Percentiles rank a stretch among this genome's conserved stretches.
Evolutionary conservation across 2,113 vertebrate species (phyloP).

Genomic region (Atractosteus spatula): DNA sequence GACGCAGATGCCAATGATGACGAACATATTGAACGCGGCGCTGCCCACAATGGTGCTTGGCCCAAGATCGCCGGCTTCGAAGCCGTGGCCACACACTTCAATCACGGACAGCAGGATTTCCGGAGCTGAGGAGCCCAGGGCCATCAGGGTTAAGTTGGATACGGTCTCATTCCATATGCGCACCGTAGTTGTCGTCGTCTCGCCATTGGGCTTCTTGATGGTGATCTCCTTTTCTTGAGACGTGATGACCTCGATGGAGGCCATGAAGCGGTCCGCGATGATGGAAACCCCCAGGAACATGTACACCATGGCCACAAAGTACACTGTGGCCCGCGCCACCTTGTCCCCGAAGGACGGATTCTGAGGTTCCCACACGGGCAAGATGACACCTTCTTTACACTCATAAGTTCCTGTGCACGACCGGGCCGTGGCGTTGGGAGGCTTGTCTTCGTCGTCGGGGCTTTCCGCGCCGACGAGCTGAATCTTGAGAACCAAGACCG

Average conservation of each 20-base stretch:
- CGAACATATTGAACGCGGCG: slow-evolving; percentile 97
- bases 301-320: slow-evolving; percentile 88
- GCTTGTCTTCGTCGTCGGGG: slow-evolving; percentile 43
- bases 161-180: slow-evolving; percentile 97
- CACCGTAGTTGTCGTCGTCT: slow-evolving; percentile 86
- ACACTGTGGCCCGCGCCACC: slow-evolving; percentile 87
- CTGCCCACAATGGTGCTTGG: slow-evolving; percentile 98
- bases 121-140: slow-evolving; percentile 89
- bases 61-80: slow-evolving; percentile 83
- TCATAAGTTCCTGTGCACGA: slow-evolving; percentile 70
- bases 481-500: slow-evolving; percentile 55
- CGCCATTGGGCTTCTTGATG: slow-evolving; percentile 88
- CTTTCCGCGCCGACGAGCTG: slow-evolving; percentile 37
- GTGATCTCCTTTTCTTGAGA: slow-evolving; percentile 92
- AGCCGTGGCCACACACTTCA: slow-evolving; percentile 93
- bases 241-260: slow-evolving; percentile 96
- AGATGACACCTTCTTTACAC: slow-evolving; percentile 86
- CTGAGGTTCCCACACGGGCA: slow-evolving; percentile 84
- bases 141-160: slow-evolving; percentile 95
- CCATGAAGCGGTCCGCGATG: slow-evolving; percentile 96
- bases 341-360: slow-evolving; percentile 85
- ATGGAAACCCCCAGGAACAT: slow-evolving; percentile 98
- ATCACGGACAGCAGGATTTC: slow-evolving; percentile 95
- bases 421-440: slow-evolving; percentile 45
- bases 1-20: slow-evolving; percentile 93